Evolutionary conservation across 2,113 vertebrate genomes (phyloP).

Genomic region (Willisornis vidua): DNA sequence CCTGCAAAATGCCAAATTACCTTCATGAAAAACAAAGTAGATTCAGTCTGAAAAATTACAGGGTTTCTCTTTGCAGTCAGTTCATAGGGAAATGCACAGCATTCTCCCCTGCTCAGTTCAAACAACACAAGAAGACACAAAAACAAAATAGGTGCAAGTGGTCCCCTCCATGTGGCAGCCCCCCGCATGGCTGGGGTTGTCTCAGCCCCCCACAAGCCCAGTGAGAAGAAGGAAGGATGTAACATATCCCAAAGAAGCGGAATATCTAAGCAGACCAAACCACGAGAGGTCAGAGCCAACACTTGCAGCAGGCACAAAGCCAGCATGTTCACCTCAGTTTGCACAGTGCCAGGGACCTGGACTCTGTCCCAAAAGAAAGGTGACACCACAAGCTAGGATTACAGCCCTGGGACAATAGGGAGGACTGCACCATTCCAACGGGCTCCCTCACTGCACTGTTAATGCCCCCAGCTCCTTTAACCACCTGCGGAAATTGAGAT

Average conservation of each 20-base stretch:
- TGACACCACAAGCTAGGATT: background rate
- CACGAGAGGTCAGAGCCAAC: fast-evolving
- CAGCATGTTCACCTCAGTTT: fast-evolving
- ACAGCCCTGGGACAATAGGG: background rate
- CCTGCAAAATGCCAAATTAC: background rate
- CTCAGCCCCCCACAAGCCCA: background rate
- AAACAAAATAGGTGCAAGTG: background rate
- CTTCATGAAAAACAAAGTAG: background rate
- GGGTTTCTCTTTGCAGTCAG: background rate
- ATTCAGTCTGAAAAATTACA: background rate
- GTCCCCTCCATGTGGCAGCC: background rate
- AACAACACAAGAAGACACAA: background rate
- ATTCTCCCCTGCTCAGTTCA: background rate
- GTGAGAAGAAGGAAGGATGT: background rate
- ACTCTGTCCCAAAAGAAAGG: background rate
- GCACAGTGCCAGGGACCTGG: background rate
- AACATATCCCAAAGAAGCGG: fast-evolving
- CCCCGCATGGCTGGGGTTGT: background rate
- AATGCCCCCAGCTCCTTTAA: background rate
- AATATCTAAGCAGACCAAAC: background rate
- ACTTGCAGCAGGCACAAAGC: background rate
- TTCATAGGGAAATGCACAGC: fast-evolving
- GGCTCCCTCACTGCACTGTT: background rate
- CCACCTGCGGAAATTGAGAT: fast-evolving
- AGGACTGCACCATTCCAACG: background rate